Evolutionary conservation across 2,113 vertebrate species (phyloP), one percentile per base, ranked within the genome.

Genomic region (Lucifuga dentata): DNA sequence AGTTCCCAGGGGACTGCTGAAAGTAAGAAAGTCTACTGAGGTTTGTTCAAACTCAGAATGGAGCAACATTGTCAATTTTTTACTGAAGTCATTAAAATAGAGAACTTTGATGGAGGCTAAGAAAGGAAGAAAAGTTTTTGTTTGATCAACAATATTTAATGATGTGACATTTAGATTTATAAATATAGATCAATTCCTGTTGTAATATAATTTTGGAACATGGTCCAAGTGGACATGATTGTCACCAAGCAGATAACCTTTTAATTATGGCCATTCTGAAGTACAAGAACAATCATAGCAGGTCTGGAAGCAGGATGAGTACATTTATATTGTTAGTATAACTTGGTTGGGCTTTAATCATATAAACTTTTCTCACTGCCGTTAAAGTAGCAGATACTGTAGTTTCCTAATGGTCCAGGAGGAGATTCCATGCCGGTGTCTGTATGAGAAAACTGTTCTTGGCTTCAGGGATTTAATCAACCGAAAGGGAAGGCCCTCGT

Each of bases 71-170:
- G 53, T 15, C 75, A 46, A 74, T 58, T 68, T 69, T 78, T 67
- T 65, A 68, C 53, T 36, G 45, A 45, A 72, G 68, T 81, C 70
- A 68, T 65, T 76, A 73, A 68, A 75, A 68, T 57, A 66, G 62
- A 71, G 41, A 36, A 19, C 29, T 68, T 64, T 75, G 80, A 74
- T 38, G 44, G 65, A 50, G 21, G 33, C 38, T 49, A 62, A 67
- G 29, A 51, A 57, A 46, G 40, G 5, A 46, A 16, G n/a, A 44
- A 53, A 5, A 3, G 10, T 67, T 83, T 78, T 76, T 74, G 79
- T 78, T 83, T 55, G 2, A 45, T 21, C 40, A 73, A 78, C 73
- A 86, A 81, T 81, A 75, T 20, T 58, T 68, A 76, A 57, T 23
- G 53, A 46, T 50, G 45, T 40, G 71, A 79, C 82, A 78, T n/a